A percentile compares a stretch with the other conserved stretches of the same genome.
Conservation (phyloP, 2,797 vertebrate genomes). For the Oreortyx pictus region DNA sequence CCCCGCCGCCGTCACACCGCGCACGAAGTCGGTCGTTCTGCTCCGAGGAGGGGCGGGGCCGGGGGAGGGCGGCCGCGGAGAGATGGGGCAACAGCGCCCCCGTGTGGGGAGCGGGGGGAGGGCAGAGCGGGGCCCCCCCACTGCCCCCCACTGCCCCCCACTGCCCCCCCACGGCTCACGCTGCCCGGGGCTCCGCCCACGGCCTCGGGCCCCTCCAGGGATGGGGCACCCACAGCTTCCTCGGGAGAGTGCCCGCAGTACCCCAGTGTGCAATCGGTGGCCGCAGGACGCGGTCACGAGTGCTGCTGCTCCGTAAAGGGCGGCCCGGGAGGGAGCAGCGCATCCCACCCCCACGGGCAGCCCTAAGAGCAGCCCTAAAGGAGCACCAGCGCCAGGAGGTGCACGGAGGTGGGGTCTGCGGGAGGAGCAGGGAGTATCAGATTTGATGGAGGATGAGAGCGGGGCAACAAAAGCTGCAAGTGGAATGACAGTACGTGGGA, state of each 20-base stretch:
- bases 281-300: neutral
- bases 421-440: neutral
- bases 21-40: neutral
- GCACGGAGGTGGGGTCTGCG: neutral
- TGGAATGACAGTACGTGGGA: neutral
- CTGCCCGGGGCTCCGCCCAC: too few species aligned
- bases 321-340: fast-evolving
- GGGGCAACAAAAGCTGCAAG: neutral
- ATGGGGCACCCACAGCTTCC: too few species aligned
- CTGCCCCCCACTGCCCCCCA: too few species aligned
- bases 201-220: too few species aligned
- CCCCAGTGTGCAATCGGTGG: neutral
- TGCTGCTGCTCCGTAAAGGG: neutral
- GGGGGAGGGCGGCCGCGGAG: too few species aligned
- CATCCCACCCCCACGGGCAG: fast-evolving
- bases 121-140: too few species aligned
- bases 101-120: too few species aligned
- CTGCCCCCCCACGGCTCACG: too few species aligned
- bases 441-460: neutral
- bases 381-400: neutral
- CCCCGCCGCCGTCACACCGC: neutral
- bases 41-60: too few species aligned
- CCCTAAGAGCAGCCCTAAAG: neutral
- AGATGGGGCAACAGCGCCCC: neutral
- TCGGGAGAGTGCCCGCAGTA: too few species aligned